Base-by-base conservation (phyloP, 1,140 invertebrate genomes). In the roundworm (Caenorhabditis elegans) region DNA sequence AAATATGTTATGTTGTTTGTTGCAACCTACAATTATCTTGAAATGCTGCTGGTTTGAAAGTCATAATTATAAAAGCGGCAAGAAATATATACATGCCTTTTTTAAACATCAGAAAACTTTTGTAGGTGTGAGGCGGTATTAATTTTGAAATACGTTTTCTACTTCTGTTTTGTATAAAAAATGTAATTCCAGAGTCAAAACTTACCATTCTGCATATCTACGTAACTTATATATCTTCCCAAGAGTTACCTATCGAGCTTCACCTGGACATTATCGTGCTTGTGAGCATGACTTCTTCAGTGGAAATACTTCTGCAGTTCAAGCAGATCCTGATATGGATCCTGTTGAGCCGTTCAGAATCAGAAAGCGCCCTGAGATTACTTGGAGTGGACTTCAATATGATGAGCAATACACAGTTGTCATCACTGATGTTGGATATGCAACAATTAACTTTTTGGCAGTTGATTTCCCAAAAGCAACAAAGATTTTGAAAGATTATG, bases 281-380 rank as follows among this genome's bases (percentile, higher is more conserved):
- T 88, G 87, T 82, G 87, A 88, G 19, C 87, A 88, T 78, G 80
- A 89, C 22, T 89, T 86, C 75, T 46, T 65, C 15, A 70, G 79
- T 24, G 55, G 60, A 19, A 83, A 82, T 28, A 24, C 19, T 5
- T 46, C 26, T 3, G 47, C 80, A 43, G 28, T 86, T 13, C 60
- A 82, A 34, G 88, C 53, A 15, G 83, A 88, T 82, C 87, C 88
- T 8, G 82, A 86, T 36, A 87, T 80, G 75, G 49, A 84, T 17
- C 83, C 87, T 17, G 48, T 87, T 6, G 79, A 85, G 26, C 75
- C 87, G 39, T 88, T 87, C 60, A 47, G 82, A 13, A 83, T 82
- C 26, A 78, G 85, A 81, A 70, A 80, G 28, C 48, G 79, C 17
- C 88, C 88, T 5, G 82, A 86, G 36, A 83, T 88, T 60, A 34